Conservation (phyloP, 2,888 invertebrate species). For the Lycia hirtaria region DNA sequence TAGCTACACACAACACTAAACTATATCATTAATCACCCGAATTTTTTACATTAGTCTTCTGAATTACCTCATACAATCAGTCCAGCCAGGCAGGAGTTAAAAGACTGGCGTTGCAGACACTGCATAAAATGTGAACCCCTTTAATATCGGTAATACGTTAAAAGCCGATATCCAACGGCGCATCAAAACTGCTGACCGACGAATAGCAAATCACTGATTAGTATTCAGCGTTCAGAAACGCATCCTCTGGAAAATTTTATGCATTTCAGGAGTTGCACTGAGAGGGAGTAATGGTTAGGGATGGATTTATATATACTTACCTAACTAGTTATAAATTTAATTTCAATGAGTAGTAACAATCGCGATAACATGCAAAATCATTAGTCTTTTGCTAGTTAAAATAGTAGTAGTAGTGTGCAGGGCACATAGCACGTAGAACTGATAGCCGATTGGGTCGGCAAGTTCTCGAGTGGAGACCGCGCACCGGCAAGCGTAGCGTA, state of each 20-base stretch:
- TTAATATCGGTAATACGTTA: background rate
- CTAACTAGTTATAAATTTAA: too few species aligned
- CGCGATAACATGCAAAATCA: too few species aligned
- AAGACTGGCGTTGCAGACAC: background rate
- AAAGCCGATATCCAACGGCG: constrained; percentile 19
- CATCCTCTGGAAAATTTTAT: constrained; percentile 34
- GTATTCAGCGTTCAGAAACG: constrained; percentile 31
- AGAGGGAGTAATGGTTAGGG: background rate
- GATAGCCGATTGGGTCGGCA: too few species aligned
- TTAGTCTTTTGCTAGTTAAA: too few species aligned
- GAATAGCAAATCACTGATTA: constrained; percentile 39
- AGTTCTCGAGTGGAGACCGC: too few species aligned
- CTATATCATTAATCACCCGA: too few species aligned
- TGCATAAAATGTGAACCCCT: background rate
- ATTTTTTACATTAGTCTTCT: too few species aligned
- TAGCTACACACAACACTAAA: too few species aligned
- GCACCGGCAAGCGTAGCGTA: too few species aligned
- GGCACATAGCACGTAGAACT: too few species aligned
- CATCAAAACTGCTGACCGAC: constrained; percentile 35
- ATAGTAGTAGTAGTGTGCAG: too few species aligned
- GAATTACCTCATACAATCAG: background rate
- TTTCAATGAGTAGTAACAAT: too few species aligned
- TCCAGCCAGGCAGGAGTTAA: background rate
- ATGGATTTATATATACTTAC: background rate
- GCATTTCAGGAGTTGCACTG: constrained; percentile 20